These are phyloP conservation scores for Charanyca ferruginea DNA, from an alignment of 2,888 invertebrate genomes.

Conservation along the genomic window DNA sequence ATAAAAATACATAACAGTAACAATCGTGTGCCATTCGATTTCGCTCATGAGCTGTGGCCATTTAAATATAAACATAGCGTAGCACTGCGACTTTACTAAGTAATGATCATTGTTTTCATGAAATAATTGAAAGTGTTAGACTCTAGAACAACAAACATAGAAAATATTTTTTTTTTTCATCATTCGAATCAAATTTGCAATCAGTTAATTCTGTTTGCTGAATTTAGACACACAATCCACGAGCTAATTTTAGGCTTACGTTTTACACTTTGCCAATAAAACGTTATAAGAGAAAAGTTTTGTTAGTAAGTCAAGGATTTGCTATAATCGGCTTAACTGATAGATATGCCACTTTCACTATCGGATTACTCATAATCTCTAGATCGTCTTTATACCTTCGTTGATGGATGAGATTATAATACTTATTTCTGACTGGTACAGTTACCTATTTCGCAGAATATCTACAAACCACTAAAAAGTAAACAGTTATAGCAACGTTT, in stretches of 20 bases:
- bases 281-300: constrained; percentile 6
- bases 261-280: constrained; percentile 18
- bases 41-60: background rate
- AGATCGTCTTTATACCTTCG: background rate
- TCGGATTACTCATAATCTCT: constrained; percentile 25
- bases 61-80: constrained; percentile 25
- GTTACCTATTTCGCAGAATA: constrained; percentile 11
- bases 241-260: background rate
- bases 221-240: background rate
- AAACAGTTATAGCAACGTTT: no score
- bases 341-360: constrained; percentile 38
- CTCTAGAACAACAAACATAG: background rate
- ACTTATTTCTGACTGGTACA: background rate
- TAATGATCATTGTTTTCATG: background rate
- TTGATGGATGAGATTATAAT: background rate
- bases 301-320: constrained; percentile 22
- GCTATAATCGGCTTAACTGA: constrained; percentile 45
- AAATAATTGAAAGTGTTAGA: background rate
- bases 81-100: background rate
- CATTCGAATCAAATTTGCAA: background rate
- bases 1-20: background rate
- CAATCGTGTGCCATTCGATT: constrained; percentile 13
- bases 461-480: background rate
- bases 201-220: background rate
- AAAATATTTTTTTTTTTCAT: no score